Evolutionary conservation across 1,140 invertebrate genomes (phyloP), one percentile per base, ranked within the genome.

Genomic region (Nautilus pompilius): DNA sequence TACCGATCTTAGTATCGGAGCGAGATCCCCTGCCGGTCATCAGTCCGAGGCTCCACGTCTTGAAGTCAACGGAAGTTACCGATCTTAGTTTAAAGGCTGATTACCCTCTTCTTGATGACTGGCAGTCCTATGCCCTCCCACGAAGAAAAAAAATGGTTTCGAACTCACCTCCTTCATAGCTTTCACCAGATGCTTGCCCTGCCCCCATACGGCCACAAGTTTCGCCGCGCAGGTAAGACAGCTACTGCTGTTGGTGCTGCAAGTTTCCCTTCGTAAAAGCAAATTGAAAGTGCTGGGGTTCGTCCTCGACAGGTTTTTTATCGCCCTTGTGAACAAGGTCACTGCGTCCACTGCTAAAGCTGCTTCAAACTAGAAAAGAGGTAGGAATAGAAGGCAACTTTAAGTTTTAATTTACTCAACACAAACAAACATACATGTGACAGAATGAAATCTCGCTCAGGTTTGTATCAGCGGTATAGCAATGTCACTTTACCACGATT

Each of bases 321-420:
- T 64, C n/a, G 75, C 72, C 48, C 66, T 54, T 3, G 60, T 61
- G 45, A 77, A 77, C 26, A 75, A 34, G 15, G 62, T 54, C 2
- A 77, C 69, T n/a, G 72, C 69, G 60, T 77, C 75, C 3, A 69
- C 65, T 13, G 71, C 70, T 46, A 77, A 53, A 1, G 70, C 70
- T 17, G 70, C 68, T 28, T 73, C 75, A 54, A 72, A 70, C 75
- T 77, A 65, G 32, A 63, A 66, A 17, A 20, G 20, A 24, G 28
- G n/a, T 8, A n/a, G 29, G n/a, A 41, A 49, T 13, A 49, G 36
- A 41, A n/a, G 8, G 36, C n/a, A 8, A 41, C 36, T 10, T 10
- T 41, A 8, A 41, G 36, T 10, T n/a, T 8, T 10, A 8, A 10
- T 41, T 10, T 41, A 41, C 8, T 10, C 36, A 41, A 41, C n/a